Evolutionary conservation across 2,888 invertebrate genomes (phyloP).

Genomic region (Urechis unicinctus): DNA sequence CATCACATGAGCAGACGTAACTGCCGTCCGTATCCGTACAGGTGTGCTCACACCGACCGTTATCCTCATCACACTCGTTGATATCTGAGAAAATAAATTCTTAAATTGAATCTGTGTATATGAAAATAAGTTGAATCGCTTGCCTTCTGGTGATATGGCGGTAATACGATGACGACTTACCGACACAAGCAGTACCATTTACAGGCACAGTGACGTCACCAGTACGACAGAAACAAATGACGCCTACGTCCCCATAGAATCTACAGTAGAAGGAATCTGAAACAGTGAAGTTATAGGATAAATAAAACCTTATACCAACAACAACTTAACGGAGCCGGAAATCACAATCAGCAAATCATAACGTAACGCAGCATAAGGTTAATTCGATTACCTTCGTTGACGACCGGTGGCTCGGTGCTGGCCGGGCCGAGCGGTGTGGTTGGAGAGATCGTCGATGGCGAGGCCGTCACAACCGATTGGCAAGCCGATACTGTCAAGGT

Average conservation of each 20-base stretch:
- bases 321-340: no score
- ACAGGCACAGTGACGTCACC: background rate
- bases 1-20: background rate
- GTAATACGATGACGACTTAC: no score
- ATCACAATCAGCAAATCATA: no score
- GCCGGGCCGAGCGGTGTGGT: background rate
- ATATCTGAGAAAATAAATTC: background rate
- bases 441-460: background rate
- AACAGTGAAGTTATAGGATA: no score
- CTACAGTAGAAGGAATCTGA: conserved; percentile 2
- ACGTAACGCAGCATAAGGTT: background rate
- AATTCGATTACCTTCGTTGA: background rate
- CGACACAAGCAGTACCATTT: background rate
- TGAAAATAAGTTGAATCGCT: no score
- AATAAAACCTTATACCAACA: no score
- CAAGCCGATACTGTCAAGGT: background rate
- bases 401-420: background rate
- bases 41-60: background rate
- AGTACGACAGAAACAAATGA: conserved; percentile 1
- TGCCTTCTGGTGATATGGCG: no score
- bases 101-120: no score
- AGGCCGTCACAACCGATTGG: background rate
- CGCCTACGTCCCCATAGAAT: background rate
- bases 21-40: background rate
- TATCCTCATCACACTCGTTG: background rate